Evolutionary conservation across 92 coral and sea anemone species (phyloP), one percentile per base, ranked within the genome.

Genomic region (Diadumene lineata): DNA sequence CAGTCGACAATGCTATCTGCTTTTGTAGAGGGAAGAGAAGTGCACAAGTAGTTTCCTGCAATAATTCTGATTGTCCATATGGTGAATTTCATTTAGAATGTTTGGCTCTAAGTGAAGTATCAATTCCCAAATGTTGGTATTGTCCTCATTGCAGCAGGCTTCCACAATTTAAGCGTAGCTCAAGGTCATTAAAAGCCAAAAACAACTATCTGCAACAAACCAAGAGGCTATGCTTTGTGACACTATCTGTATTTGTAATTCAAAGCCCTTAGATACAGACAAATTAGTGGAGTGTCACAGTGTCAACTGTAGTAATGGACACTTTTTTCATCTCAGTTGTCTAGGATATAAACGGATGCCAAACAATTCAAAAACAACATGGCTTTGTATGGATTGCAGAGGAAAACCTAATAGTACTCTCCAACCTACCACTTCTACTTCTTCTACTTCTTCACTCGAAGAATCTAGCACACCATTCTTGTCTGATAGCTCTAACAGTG

Each of bases 41-140:
- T 70, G 72, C 63, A 21, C 56, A 74, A 6, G 26, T 55, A 8
- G 79, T 80, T 22, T 50, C 83, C 50, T 80, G 86, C 50, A 51
- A 43, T 57, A 85, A 85, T 63, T 21, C 82, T 34, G 60, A 80
- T 11, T 85, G 90, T 56, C 83, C 91, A 51, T 82, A 79, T 77
- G 80, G 62, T 50, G 53, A 68, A 56, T 85, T 80, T 55, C 89
- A 75, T 56, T 48, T 43, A 31, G 38, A 71, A 61, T 80, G 89
- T 69, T 57, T 85, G 61, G 74, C 73, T 26, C 38, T 81, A 70
- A 56, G 34, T 48, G 66, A 51, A 44, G 86, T 69, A n/a, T 23
- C 50, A 64, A 86, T 76, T 64, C 86, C 83, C 60, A 81, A 86
- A 72, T 70, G 73, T 15, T 86, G 84, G 87, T 82, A 75, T 50